phyloP scores from a whole-genome alignment of 2,797 vertebrate species.

The Lagodon rhomboides region DNA sequence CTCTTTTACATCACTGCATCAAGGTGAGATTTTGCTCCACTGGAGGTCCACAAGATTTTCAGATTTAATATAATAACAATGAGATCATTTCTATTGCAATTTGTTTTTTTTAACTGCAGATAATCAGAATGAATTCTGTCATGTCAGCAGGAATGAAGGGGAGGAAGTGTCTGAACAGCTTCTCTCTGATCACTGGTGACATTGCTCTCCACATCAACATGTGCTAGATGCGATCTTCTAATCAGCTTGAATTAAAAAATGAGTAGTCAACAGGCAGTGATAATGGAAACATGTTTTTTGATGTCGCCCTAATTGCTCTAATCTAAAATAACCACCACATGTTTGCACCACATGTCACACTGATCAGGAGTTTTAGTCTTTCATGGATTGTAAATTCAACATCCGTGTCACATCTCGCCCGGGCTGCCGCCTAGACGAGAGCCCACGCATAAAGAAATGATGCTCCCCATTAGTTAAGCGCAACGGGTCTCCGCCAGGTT shows the following conservation, averaged over 20 bases:
- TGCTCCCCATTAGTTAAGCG: background rate
- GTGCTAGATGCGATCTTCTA: background rate
- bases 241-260: background rate
- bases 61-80: too few species aligned
- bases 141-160: background rate
- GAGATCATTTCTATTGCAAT: too few species aligned
- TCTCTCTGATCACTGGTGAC: background rate
- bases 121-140: background rate
- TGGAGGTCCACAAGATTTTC: too few species aligned
- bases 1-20: too few species aligned
- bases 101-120: too few species aligned
- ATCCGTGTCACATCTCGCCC: background rate
- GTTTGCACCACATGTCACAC: too few species aligned
- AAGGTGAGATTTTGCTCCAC: too few species aligned
- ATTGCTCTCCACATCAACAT: background rate
- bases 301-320: background rate
- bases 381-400: background rate
- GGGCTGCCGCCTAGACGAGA: background rate
- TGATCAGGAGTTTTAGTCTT: background rate
- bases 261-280: background rate
- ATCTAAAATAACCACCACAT: background rate
- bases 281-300: background rate
- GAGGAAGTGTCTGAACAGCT: background rate
- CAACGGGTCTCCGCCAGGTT: conserved; percentile 10
- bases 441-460: background rate